Percentiles rank a stretch among this genome's conserved stretches.
Conservation (phyloP, 2,113 vertebrate species). For the Cacatua alba region DNA sequence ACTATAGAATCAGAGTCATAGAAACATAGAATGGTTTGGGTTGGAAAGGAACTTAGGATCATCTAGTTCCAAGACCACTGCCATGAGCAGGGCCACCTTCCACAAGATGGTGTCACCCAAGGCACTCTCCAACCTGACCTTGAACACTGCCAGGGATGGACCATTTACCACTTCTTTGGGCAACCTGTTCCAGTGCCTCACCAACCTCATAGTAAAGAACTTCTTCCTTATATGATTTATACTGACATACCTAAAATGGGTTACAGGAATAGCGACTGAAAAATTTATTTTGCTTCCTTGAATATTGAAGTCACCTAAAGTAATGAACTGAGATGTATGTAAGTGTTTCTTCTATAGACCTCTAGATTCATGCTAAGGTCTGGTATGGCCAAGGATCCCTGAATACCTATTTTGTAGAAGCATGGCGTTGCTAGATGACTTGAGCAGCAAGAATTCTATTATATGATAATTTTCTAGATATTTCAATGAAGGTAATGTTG, state of each 20-base stretch:
- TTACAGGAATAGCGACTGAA: not conserved
- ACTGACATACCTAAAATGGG: not conserved
- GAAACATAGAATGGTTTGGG: not conserved
- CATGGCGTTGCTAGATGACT: accelerated
- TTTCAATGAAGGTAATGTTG: not conserved
- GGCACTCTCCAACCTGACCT: not conserved
- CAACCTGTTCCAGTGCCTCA: not conserved
- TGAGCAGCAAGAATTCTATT: not conserved
- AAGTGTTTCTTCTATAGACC: not conserved
- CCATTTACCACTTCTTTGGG: not conserved
- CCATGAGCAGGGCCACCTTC: not conserved
- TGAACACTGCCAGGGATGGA: not conserved
- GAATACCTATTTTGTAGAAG: not conserved
- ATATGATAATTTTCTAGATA: not conserved
- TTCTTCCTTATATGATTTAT: not conserved
- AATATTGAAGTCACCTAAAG: not conserved
- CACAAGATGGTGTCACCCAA: not conserved
- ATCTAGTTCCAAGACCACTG: not conserved
- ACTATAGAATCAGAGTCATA: not conserved
- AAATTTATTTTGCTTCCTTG: not conserved
- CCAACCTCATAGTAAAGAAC: not conserved
- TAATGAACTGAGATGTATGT: not conserved
- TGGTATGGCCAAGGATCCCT: not conserved
- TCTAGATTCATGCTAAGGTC: not conserved
- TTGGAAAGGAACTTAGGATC: not conserved